Evolutionary conservation across 2,888 invertebrate species (phyloP).

Genomic region (Rhamnusium bicolor): DNA sequence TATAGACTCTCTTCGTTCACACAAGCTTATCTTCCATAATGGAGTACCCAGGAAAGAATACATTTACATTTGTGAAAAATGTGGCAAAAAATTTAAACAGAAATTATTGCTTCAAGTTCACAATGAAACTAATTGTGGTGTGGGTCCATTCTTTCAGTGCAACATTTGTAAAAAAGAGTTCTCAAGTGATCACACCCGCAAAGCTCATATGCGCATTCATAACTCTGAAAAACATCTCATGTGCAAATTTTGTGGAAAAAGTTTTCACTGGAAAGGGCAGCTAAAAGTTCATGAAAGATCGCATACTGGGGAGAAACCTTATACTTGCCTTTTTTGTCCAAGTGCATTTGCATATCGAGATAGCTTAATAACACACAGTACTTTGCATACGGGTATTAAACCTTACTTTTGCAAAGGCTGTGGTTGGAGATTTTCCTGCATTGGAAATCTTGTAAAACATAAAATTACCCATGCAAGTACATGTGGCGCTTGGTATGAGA

Average conservation of each 20-base stretch:
- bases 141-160: conserved; percentile 58
- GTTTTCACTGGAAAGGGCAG: conserved; percentile 67
- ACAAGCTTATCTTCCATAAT: conserved; percentile 65
- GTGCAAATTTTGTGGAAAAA: conserved; percentile 67
- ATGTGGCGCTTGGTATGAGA: conserved; percentile 65
- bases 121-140: conserved; percentile 70
- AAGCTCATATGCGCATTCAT: conserved; percentile 71
- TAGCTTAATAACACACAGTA: conserved; percentile 71
- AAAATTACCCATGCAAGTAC: conserved; percentile 69
- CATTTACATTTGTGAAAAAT: conserved; percentile 63
- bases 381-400: conserved; percentile 71
- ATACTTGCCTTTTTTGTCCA: conserved; percentile 68
- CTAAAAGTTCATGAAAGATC: conserved; percentile 68
- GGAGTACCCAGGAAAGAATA: conserved; percentile 59
- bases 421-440: conserved; percentile 71
- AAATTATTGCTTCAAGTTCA: conserved; percentile 70
- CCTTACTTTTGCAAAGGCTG: conserved; percentile 72
- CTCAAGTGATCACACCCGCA: conserved; percentile 69
- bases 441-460: conserved; percentile 72
- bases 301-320: conserved; percentile 73
- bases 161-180: conserved; percentile 69
- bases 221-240: conserved; percentile 61
- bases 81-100: conserved; percentile 64
- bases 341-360: conserved; percentile 71
- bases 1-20: conserved; percentile 69